These are phyloP conservation scores for Psilopsiagon aurifrons DNA, from an alignment of 2,113 vertebrate species.

Conservation along the genomic window DNA sequence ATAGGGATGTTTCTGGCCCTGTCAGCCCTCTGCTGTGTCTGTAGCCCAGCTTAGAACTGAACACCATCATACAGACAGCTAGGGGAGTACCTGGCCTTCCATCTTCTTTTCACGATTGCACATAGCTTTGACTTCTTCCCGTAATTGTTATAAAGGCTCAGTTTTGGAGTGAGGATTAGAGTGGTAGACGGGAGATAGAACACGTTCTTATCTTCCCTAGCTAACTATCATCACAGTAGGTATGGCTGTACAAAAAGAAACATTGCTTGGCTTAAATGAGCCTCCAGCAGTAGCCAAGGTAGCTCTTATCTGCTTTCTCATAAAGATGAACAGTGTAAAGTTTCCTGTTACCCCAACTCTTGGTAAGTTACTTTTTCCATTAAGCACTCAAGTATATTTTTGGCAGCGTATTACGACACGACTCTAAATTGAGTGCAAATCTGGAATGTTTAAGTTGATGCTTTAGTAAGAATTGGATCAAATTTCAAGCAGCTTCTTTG, in stretches of 20 bases:
- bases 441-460: neutral
- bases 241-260: neutral
- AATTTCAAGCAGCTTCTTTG: neutral
- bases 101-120: neutral
- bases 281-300: neutral
- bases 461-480: neutral
- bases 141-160: neutral
- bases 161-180: neutral
- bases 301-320: neutral
- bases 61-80: accelerated
- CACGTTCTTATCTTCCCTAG: neutral
- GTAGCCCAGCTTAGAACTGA: neutral
- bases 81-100: neutral
- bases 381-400: neutral
- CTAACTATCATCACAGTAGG: neutral
- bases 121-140: neutral
- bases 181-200: neutral
- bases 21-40: neutral
- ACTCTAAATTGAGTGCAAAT: neutral
- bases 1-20: neutral
- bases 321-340: neutral
- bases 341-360: neutral
- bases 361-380: neutral
- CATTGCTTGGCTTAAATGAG: neutral
- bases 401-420: neutral